These are phyloP conservation scores for Nymphalis c-album DNA, from an alignment of 2,888 invertebrate genomes.

Conservation along the genomic window DNA sequence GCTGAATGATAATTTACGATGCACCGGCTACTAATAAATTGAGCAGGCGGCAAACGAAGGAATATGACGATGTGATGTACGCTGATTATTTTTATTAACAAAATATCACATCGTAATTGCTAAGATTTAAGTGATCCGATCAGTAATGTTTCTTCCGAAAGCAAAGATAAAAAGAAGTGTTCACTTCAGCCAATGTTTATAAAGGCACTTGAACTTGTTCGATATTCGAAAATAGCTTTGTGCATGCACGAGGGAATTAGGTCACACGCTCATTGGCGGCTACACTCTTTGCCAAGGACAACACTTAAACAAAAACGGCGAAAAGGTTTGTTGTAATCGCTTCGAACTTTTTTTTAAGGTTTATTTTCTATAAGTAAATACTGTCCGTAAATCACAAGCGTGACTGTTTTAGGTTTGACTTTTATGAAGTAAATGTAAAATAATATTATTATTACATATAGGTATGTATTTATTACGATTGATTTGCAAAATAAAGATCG, in stretches of 20 bases:
- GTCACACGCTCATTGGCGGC: slow-evolving; percentile 74
- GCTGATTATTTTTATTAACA: background rate
- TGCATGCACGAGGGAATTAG: slow-evolving; percentile 59
- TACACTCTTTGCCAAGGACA: slow-evolving; percentile 69
- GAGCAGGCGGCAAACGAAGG: slow-evolving; percentile 54
- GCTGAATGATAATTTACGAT: slow-evolving; percentile 60
- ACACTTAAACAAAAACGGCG: slow-evolving; percentile 38
- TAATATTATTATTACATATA: no score
- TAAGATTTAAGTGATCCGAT: background rate
- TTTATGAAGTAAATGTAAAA: background rate
- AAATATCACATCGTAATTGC: background rate
- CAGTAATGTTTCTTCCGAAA: background rate
- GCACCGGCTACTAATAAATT: slow-evolving; percentile 64
- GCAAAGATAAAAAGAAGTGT: background rate
- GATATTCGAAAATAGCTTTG: slow-evolving; percentile 64
- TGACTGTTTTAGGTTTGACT: background rate
- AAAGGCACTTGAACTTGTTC: slow-evolving; percentile 65
- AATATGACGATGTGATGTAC: slow-evolving; percentile 43
- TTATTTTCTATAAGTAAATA: slow-evolving; percentile 5
- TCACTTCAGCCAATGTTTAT: slow-evolving; percentile 12
- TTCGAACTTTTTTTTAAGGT: slow-evolving; percentile 27
- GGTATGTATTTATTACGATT: no score
- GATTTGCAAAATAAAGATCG: no score
- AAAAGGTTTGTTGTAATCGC: slow-evolving; percentile 38
- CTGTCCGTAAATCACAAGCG: background rate